Base-by-base conservation (phyloP, 2,888 invertebrate genomes). In the Drosophila anceps region DNA sequence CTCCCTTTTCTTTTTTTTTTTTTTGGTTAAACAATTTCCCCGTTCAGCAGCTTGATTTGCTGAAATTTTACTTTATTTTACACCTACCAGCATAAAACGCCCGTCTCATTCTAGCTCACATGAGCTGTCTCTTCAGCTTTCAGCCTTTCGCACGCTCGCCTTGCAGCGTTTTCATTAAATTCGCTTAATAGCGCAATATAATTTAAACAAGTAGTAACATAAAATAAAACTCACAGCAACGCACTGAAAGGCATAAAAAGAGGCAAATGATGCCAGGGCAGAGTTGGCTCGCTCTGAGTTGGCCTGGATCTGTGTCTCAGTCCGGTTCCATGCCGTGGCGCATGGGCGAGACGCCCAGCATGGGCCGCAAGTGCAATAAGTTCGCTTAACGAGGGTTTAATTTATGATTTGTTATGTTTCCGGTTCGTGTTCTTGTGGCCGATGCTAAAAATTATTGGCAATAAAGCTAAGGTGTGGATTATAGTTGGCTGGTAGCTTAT, bases 351-450 rank as follows among this genome's bases (percentile, higher is more conserved):
- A 78, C 80, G 71, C 65, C 72, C 65, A 73, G 74, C 74, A 39
- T 67, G 78, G 73, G 65, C 73, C 80, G 68, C 77, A 76, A 80
- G 79, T 81, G 85, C 90, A 91, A 91, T 87, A 92, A 92, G 91
- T 88, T 88, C 90, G 86, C 81, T 90, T 92, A 92, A 91, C 92
- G 92, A 92, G 91, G 89, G 91, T 92, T 91, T 91, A 92, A 92
- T 92, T 92, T 92, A 91, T 91, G 91, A 91, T 92, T 91, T 91
- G 92, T 92, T 91, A 91, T 91, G 91, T 92, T 91, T 91, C 91
- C 91, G 91, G 91, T 91, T 91, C 82, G 84, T 90, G 87, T 90
- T 88, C 79, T 75, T 75, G 66, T 72, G 75, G 72, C 69, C 80
- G 76, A 80, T 78, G 83, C 66, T 73, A 66, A 84, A 84, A 87